Conservation (phyloP, 2,113 vertebrate species). For the Plestiodon gilberti region DNA sequence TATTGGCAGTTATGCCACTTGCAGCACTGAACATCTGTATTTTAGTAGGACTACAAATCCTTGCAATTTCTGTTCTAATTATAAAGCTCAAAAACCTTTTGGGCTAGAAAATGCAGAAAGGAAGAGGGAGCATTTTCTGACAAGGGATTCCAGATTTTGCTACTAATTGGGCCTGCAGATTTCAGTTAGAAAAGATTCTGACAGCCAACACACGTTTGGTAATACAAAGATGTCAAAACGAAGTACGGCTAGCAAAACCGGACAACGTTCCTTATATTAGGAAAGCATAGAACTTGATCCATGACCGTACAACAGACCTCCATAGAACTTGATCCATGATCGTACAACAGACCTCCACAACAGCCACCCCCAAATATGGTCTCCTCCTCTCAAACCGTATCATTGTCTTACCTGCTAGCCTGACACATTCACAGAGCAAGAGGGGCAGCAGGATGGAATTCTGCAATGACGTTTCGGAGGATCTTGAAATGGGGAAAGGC, state of each 20-base stretch:
- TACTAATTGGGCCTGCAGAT: background rate
- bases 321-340: background rate
- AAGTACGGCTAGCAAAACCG: background rate
- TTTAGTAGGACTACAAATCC: background rate
- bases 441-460: background rate
- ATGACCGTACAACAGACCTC: background rate
- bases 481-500: background rate
- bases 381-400: background rate
- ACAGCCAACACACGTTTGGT: background rate
- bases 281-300: background rate
- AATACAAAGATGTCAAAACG: conserved; percentile 6
- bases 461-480: background rate
- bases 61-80: conserved; percentile 3
- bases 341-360: background rate
- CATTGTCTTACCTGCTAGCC: background rate
- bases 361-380: background rate
- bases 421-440: background rate
- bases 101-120: background rate
- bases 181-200: background rate
- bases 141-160: conserved; percentile 10
- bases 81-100: background rate
- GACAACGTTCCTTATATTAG: background rate
- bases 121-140: background rate
- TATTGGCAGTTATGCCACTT: background rate
- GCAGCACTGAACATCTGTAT: background rate